These are phyloP conservation scores for Camelus bactrianus DNA, from an alignment of 2,113 vertebrate genomes.

Conservation along the genomic window DNA sequence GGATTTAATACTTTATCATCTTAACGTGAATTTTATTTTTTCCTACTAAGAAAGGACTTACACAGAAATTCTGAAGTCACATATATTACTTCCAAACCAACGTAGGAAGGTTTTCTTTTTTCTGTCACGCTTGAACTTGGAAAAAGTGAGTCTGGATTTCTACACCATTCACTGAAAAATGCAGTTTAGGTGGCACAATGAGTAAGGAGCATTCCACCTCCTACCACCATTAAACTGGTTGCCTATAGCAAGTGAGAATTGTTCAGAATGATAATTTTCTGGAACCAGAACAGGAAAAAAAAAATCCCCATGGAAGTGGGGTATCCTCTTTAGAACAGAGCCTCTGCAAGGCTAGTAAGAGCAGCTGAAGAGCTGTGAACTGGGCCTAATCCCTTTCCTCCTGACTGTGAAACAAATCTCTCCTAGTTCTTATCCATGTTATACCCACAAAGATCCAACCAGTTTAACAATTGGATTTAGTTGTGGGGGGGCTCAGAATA, in stretches of 20 bases:
- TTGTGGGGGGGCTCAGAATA: background rate
- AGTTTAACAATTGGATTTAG: constrained; percentile 29
- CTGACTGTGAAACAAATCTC: background rate
- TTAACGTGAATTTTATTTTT: constrained; percentile 36
- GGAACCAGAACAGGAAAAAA: background rate
- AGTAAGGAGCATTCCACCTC: background rate
- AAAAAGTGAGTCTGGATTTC: constrained; percentile 39
- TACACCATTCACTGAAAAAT: background rate
- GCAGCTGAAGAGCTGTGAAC: background rate
- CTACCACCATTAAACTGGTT: background rate
- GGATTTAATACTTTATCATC: constrained; percentile 53
- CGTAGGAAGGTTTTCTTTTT: background rate
- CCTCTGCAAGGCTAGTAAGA: background rate
- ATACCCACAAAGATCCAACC: constrained; percentile 23
- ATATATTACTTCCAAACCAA: constrained; percentile 46
- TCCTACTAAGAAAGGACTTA: background rate
- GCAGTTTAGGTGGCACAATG: background rate
- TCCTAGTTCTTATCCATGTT: background rate
- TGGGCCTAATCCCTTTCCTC: background rate
- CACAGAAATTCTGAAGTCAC: constrained; percentile 40
- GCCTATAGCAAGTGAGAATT: background rate
- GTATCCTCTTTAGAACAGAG: constrained; percentile 22
- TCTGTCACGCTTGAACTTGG: background rate
- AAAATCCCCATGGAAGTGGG: background rate
- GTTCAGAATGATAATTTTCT: constrained; percentile 4